Base-by-base conservation (phyloP, 2,113 vertebrate species). In the Callopanchax toddi region DNA sequence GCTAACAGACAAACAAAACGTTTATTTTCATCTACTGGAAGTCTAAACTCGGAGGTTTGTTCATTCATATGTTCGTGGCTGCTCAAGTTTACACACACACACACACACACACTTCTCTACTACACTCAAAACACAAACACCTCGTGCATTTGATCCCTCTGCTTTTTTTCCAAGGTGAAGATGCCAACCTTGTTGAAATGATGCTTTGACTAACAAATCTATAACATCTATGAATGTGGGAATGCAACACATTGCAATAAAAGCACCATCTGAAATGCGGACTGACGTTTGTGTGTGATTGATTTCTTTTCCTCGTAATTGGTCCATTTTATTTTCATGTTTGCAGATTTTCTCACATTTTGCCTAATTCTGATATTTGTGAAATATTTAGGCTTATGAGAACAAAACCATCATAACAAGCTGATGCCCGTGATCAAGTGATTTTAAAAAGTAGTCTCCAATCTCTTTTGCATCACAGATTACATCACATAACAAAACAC, bases 211-310 rank as follows among this genome's bases (percentile, higher is more conserved):
- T 92, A 92, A 92, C 91, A 91, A 89, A 89, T 88, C 91, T 92
- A 88, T 90, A 92, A 93, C 91, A 92, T 92, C 91, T 91, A 91
- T 92, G 91, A 93, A 93, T 93, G 91, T 93, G 91, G 91, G 90
- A 92, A 92, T 93, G 90, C 91, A 91, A 92, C 91, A 92, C 91
- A 92, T 91, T 92, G 92, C 92, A 92, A 93, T 93, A 93, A 92
- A 93, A 93, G 88, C 91, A 92, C 91, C 91, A 89, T 92, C 89
- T 89, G 84, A 91, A 92, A 91, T 82, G 87, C 82, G 85, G 46
- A 51, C 11, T 11, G 18, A 71, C 3, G 55, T 79, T 34, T 23
- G 40, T 49, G 66, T 26, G 10, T 54, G 25, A 11, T 36, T 36
- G n/a, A n/a, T n/a, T 83, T 69, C 7, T 76, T 71, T 9, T n/a